phyloP scores from a whole-genome alignment of 2,888 invertebrate species.

The Lapara coniferarum region DNA sequence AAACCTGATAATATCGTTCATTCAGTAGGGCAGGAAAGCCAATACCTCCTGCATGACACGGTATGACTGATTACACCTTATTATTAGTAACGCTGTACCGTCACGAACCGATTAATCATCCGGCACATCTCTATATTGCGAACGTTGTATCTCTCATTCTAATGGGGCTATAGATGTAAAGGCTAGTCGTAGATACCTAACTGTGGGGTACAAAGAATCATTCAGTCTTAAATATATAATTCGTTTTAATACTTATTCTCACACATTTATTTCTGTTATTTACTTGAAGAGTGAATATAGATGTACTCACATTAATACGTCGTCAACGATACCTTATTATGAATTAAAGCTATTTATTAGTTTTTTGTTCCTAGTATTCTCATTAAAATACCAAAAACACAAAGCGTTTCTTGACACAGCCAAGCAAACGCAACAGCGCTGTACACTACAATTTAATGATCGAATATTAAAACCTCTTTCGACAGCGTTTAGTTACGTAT shows the following conservation, averaged over 20 bases:
- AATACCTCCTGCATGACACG: conserved; percentile 35
- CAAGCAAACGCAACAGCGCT: neutral
- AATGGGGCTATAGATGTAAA: neutral
- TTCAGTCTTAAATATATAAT: too few species aligned
- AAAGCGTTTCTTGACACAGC: neutral
- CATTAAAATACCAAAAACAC: too few species aligned
- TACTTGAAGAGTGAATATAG: too few species aligned
- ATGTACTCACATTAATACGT: too few species aligned
- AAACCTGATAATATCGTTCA: neutral
- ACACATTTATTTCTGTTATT: too few species aligned
- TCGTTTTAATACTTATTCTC: too few species aligned
- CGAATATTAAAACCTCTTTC: conserved; percentile 39
- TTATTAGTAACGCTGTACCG: conserved; percentile 49
- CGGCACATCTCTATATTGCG: conserved; percentile 3
- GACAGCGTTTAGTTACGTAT: conserved; percentile 32
- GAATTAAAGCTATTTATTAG: too few species aligned
- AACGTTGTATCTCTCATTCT: conserved; percentile 5
- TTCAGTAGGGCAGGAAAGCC: conserved; percentile 14
- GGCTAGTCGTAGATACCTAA: too few species aligned
- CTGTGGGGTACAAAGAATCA: too few species aligned
- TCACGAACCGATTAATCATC: conserved; percentile 51
- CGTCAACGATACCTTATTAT: too few species aligned
- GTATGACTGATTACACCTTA: conserved; percentile 49
- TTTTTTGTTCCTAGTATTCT: too few species aligned
- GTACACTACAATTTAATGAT: conserved; percentile 40